Conservation (phyloP, 2,113 vertebrate genomes). For the human region DNA sequence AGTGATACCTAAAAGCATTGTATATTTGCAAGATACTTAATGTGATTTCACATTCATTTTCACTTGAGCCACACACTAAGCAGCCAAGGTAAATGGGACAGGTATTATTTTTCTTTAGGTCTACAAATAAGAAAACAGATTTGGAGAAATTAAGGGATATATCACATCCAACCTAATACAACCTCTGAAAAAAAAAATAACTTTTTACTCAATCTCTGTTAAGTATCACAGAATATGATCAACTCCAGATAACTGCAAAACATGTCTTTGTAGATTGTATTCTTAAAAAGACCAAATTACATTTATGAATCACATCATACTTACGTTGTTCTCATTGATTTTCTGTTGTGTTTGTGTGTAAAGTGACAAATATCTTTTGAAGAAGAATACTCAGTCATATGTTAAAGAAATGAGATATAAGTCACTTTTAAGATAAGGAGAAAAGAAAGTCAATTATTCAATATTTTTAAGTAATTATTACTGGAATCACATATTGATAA, state of each 20-base stretch:
- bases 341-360: not conserved
- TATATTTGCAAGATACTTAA: not conserved
- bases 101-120: not conserved
- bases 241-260: not conserved
- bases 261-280: not conserved
- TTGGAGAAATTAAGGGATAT: not conserved
- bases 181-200: not conserved
- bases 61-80: not conserved
- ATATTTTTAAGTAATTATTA: not conserved
- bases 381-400: not conserved
- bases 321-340: not conserved
- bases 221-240: not conserved
- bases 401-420: not conserved
- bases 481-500: not conserved
- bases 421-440: not conserved
- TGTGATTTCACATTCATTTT: not conserved
- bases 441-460: rapidly evolving
- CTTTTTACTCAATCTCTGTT: not conserved
- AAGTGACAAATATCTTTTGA: not conserved
- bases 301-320: not conserved
- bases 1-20: not conserved
- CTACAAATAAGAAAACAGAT: not conserved
- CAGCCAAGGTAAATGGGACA: not conserved
- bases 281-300: not conserved
- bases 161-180: not conserved